Base-by-base conservation (phyloP, 2,113 vertebrate species). In the Oxygymnocypris stewartii region DNA sequence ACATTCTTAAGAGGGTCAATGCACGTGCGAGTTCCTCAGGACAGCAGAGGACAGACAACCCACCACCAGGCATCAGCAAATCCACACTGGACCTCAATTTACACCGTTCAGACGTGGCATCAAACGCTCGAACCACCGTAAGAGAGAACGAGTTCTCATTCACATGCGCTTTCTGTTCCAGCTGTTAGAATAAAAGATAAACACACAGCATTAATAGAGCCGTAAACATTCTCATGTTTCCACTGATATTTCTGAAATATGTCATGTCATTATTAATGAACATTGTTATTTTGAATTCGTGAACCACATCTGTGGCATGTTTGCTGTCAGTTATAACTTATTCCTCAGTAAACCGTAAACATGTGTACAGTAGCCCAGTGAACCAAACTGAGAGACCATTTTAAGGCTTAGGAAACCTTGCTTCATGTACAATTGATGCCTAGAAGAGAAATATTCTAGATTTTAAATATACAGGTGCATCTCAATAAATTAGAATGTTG, bases 71-170 rank as follows among this genome's bases (percentile, higher is more conserved):
- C 1, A 7, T 91, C 85, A 94, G 91, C 86, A 90, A 49, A 57
- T 95, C 93, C 83, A 91, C 91, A 90, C 78, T 91, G 88, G 91
- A 95, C 42, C 91, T 94, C 87, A 94, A 89, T 1, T 1, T 35
- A 0, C 57, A 79, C 10, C 59, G 35, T 2, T 4, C 61, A 1
- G 89, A 91, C 2, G 0, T n/a, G 3, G 23, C 16, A 76, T 37
- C 37, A 0, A 87, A 88, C 7, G 87, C 25, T 61, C 51, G 51
- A 35, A 6, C 35, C 47, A 78, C 84, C 1, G 90, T 88, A 71
- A 87, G 65, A 20, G 12, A 25, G 25, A 78, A 0, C 12, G 1
- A 31, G 11, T 23, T 44, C 14, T 47, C 25, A 37, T 40, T 47
- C 25, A 63, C 13, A 10, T 49, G 28, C 11, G 44, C 28, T 40